phyloP scores from a whole-genome alignment of 2,888 invertebrate genomes.

The Eutolmus rufibarbis region DNA sequence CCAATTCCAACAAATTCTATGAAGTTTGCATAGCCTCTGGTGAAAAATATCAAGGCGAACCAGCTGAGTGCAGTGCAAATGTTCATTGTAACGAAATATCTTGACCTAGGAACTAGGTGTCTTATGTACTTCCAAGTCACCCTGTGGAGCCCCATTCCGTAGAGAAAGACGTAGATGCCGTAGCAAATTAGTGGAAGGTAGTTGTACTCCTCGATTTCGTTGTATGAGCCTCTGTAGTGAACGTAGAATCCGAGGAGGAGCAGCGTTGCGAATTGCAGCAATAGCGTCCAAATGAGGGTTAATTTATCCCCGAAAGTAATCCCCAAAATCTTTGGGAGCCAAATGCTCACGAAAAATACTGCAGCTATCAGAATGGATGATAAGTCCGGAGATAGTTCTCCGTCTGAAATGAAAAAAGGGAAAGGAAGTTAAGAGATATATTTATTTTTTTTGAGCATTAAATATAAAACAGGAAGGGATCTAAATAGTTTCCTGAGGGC shows the following conservation, averaged over 20 bases:
- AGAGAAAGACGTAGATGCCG: constrained; percentile 44
- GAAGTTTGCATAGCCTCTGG: constrained; percentile 71
- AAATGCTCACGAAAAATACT: constrained; percentile 55
- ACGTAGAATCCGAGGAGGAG: constrained; percentile 45
- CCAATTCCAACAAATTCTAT: constrained; percentile 66
- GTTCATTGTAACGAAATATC: constrained; percentile 43
- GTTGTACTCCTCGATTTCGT: constrained; percentile 41
- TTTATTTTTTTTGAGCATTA: background rate
- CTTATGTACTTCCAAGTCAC: constrained; percentile 44
- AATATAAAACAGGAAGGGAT: background rate
- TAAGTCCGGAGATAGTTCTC: constrained; percentile 56
- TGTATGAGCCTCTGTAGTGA: constrained; percentile 45
- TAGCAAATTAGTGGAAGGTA: constrained; percentile 43
- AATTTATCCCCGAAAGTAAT: constrained; percentile 40
- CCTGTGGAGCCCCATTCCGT: constrained; percentile 46
- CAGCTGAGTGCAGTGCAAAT: constrained; percentile 65
- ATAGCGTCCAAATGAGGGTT: constrained; percentile 43
- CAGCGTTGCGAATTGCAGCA: constrained; percentile 40
- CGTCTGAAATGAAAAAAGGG: constrained; percentile 42
- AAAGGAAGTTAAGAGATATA: background rate
- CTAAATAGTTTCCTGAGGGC: background rate
- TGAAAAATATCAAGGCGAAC: constrained; percentile 72
- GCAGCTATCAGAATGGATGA: constrained; percentile 69
- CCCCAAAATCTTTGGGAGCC: constrained; percentile 37
- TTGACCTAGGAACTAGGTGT: constrained; percentile 42